phyloP scores from a whole-genome alignment of 37 sponge, comb jelly and placozoan genomes.

The Bolinopsis microptera region DNA sequence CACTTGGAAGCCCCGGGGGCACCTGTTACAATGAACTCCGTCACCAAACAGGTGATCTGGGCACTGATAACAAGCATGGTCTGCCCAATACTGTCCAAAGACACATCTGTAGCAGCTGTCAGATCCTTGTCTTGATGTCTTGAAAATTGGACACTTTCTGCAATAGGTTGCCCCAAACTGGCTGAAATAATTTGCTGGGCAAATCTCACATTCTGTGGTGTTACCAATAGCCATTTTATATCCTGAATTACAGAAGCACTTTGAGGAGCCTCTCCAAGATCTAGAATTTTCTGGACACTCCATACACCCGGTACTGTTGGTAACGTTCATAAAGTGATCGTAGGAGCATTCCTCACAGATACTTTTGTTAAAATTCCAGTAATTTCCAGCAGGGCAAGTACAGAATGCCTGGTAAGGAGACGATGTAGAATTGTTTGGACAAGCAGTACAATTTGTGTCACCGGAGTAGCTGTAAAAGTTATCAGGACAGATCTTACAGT shows the following conservation, averaged over 20 bases:
- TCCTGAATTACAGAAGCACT: not conserved
- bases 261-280: not conserved
- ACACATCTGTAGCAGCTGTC: not conserved
- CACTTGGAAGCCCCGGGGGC: not conserved
- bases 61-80: not conserved
- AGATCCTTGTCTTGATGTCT: not conserved
- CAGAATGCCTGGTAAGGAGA: not conserved
- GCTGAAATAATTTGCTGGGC: conserved; percentile 11
- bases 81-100: not conserved
- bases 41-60: not conserved
- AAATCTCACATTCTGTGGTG: not conserved
- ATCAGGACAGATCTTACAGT: not conserved
- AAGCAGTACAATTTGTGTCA: not conserved
- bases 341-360: not conserved
- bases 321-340: not conserved
- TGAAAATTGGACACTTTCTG: not conserved
- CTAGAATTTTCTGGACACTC: not conserved
- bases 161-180: not conserved
- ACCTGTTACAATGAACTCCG: not conserved
- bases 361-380: not conserved
- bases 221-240: not conserved
- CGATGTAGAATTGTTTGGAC: not conserved
- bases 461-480: not conserved
- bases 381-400: not conserved
- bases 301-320: not conserved